phyloP scores from a whole-genome alignment of 2,797 vertebrate genomes.

The Chaetophractus vellerosus region DNA sequence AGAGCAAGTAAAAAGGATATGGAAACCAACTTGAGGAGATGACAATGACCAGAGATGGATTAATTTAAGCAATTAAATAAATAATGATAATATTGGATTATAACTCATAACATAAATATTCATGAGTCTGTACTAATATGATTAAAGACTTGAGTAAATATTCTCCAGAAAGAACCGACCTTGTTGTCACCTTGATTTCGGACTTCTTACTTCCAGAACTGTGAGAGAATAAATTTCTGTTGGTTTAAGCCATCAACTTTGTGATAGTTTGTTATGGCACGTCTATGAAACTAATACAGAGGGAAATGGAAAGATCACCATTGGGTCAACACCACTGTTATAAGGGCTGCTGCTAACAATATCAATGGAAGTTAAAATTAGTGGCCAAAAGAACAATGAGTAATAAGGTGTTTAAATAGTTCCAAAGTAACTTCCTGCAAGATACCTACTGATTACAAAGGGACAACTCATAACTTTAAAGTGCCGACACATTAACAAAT shows the following conservation, averaged over 20 bases:
- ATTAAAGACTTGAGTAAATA: neutral
- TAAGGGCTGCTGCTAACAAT: neutral
- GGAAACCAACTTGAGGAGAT: no score
- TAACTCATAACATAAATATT: no score
- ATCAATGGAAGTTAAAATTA: neutral
- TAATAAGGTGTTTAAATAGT: neutral
- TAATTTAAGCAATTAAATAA: no score
- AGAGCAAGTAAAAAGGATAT: no score
- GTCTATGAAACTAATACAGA: neutral
- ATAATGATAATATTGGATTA: no score
- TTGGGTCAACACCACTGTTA: neutral
- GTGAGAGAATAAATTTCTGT: no score
- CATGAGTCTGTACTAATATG: neutral
- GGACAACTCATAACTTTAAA: neutral
- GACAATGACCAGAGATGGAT: no score
- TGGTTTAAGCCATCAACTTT: no score
- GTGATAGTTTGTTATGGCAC: no score
- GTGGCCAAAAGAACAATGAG: neutral
- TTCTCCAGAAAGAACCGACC: no score
- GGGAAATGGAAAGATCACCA: neutral
- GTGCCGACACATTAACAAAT: neutral
- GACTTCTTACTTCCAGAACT: no score
- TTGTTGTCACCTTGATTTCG: no score
- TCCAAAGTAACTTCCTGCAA: neutral
- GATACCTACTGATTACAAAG: neutral